Base-by-base conservation (phyloP, 2,888 invertebrate genomes). In the Latrodectus elegans region DNA sequence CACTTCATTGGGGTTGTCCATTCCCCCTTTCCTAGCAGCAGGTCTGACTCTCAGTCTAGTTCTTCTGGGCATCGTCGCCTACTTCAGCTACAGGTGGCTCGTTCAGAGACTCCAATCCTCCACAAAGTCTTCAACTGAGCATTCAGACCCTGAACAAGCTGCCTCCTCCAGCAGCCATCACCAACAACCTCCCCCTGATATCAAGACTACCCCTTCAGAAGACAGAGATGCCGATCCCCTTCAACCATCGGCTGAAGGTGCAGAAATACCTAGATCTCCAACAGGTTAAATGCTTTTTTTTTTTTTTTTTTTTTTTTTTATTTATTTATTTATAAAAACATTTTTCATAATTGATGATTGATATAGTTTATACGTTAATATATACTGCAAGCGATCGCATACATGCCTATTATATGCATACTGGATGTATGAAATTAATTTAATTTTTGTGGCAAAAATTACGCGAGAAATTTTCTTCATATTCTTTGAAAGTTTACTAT, bases 31-130 rank as follows among this genome's bases (percentile, higher is more conserved):
- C 49, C 76, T 88, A n/a, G 88, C 81, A 2, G 82, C 84, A 8
- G 84, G 79, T 10, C 71, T 88, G 15, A 88, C 84, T 14, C 80
- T 88, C 65, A 84, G 84, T 52, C 79, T 88, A n/a, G 87, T 87
- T 15, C 70, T 89, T 6, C 60, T 89, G n/a, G 89, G 89, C 55
- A 86, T 89, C 68, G 88, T 89, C 64, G 82, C 88, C 17, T 89
- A 88, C 78, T 88, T 88, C 84, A 88, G 89, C 78, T 89, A 89
- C 76, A 70, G 81, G 52, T 89, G 89, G 89, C 55, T 89, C 10
- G 79, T 89, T 11, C 82, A 88, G 67, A 52, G 86, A 11, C 81
- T 89, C 8, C 89, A 89, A 38, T 53, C 89, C 8, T 77, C 84
- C 51, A 74, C 78, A 14, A 78, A 84, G 11, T 80, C 88, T 4